Evolutionary conservation across 2,113 vertebrate genomes (phyloP), one percentile per base, ranked within the genome.

Genomic region (Cynoglossus semilaevis): DNA sequence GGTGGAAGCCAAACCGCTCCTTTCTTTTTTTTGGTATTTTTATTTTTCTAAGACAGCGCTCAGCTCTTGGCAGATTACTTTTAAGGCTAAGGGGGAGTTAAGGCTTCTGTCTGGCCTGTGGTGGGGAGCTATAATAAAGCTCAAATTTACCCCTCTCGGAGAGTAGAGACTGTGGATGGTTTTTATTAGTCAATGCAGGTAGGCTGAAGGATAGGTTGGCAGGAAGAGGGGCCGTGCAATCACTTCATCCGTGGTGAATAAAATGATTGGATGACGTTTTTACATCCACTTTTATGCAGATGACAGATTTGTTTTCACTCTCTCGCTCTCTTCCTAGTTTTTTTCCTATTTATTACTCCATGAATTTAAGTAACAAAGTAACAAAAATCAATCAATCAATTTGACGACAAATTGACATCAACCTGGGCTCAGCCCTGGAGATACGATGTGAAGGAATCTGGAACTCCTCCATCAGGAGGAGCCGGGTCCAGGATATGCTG

Each of bases 41-140:
- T 65, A 29, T 59, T 74, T 82, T 81, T 66, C 29, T 81, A 65
- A 80, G 88, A 90, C 90, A 91, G 79, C 74, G 80, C 79, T 90
- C 77, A 79, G 88, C 87, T 90, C 71, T 52, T 88, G 91, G 92
- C 91, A 90, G 91, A 90, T 93, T 93, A 91, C 85, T 85, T 85
- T 81, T 66, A 35, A 67, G 90, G 88, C 90, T 57, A 22, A 29
- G 22, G 88, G 88, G 90, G 79, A 90, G 87, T 90, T 88, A 91
- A 83, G 85, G 89, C 86, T 92, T 91, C 91, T 91, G 91, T 93
- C 92, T 94, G 91, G 86, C 89, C 44, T 70, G 54, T 53, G 57
- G 62, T 61, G 15, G 12, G 54, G 17, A 67, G 16, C 44, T 52
- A 43, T 47, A 59, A 53, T 51, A 63, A 74, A 72, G 18, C 44